These are phyloP conservation scores for Magallana gigas DNA, from an alignment of 1,140 invertebrate genomes.

Conservation along the genomic window DNA sequence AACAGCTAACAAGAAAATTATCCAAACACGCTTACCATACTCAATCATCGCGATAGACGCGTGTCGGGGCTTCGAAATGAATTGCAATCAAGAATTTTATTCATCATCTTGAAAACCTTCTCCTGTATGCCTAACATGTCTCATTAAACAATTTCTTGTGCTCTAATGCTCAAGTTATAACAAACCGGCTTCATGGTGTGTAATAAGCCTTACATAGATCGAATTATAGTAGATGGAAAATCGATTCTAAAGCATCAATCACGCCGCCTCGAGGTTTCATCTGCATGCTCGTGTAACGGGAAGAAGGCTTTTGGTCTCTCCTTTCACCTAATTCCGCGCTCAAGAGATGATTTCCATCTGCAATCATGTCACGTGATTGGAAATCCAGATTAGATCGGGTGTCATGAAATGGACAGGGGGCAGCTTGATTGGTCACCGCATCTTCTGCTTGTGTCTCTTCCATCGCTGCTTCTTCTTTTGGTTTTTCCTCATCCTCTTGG, in stretches of 20 bases:
- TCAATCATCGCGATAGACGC: too few species aligned
- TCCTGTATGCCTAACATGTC: neutral
- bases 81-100: neutral
- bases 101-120: neutral
- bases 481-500: conserved; percentile 15
- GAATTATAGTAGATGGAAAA: conserved; percentile 29
- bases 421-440: neutral
- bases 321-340: neutral
- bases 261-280: neutral
- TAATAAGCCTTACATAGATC: neutral
- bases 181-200: neutral
- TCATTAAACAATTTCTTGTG: conserved; percentile 26
- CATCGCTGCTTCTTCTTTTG: conserved; percentile 1
- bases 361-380: neutral
- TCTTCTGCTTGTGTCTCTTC: conserved; percentile 24
- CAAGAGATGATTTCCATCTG: neutral
- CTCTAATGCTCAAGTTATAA: conserved; percentile 28
- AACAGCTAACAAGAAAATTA: too few species aligned
- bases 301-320: neutral
- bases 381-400: neutral
- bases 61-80: neutral
- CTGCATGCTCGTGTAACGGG: neutral
- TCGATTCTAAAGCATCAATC: conserved; percentile 33
- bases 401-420: neutral
- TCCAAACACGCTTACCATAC: too few species aligned